Base-by-base conservation (phyloP, 2,888 invertebrate species). In the Tachystola acroxantha region DNA sequence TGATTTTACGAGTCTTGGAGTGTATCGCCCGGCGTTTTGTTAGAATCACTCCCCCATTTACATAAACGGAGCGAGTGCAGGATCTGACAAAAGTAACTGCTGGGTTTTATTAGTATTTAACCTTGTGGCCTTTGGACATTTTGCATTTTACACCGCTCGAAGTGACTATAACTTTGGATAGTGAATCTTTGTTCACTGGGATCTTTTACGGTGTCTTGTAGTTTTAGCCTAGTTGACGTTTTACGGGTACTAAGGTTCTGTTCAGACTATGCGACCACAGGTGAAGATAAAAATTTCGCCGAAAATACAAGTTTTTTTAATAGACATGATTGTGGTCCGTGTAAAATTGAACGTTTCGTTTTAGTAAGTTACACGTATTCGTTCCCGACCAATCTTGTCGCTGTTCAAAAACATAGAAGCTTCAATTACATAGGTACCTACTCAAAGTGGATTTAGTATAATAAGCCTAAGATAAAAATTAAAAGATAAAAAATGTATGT, bases 91-190 rank as follows among this genome's bases (percentile, higher is more conserved):
- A 45, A 46, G 48, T 47, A 43, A 32, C 45, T 34, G 50, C 51
- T 53, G 53, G 44, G 40, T 57, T 62, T 63, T 64, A 64, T 65
- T 55, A 46, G 46, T 48, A 45, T 58, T 60, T 56, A 55, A 56
- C 54, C 53, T 34, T 27, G 19, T 38, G 28, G 28, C 42, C 38
- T 43, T 47, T 40, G 11, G 31, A 33, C 25, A 16, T 11, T 33
- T 33, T 14, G 26, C 33, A 26, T 25, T 33, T 33, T 26, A 33
- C 33, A 33, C 14, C 14, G 10, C 14, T 4, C 9, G 6, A 10
- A 16, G 14, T 30, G 14, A 10, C 14, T 16, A 10, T 12, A 30
- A 30, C 14, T 16, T 14, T n/a, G 9, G 14, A n/a, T 30, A 16
- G 29, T 14, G 29, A 30, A 10, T 30, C 14, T n/a, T 11, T 16